Percentiles rank a stretch among this genome's conserved stretches.
These are phyloP conservation scores for Pristis pectinata DNA, from an alignment of 2,797 vertebrate genomes.

Conservation along the genomic window DNA sequence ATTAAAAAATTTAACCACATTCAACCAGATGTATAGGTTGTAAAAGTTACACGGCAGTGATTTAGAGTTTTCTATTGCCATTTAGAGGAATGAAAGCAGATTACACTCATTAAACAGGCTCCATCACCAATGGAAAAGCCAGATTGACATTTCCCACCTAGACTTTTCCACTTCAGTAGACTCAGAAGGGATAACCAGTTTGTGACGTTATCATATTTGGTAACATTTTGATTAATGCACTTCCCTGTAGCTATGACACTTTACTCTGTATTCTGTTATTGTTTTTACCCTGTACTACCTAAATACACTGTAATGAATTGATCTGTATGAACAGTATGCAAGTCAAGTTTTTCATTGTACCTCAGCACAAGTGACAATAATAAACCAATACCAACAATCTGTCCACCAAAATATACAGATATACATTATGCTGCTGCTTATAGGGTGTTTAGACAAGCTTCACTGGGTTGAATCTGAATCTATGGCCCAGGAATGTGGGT, in stretches of 20 bases:
- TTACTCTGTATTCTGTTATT: too few species aligned
- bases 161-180: background rate
- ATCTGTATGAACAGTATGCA: too few species aligned
- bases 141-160: too few species aligned
- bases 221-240: too few species aligned
- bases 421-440: background rate
- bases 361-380: too few species aligned
- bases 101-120: background rate
- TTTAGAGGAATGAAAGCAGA: background rate
- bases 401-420: background rate
- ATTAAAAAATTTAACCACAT: background rate
- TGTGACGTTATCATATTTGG: too few species aligned
- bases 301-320: too few species aligned
- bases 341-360: too few species aligned
- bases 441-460: background rate
- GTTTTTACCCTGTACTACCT: too few species aligned
- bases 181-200: too few species aligned
- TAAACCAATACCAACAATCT: too few species aligned
- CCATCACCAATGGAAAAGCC: background rate
- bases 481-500: background rate
- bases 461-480: background rate
- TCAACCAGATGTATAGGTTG: background rate
- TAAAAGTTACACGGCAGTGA: background rate
- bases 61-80: background rate
- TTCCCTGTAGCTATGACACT: too few species aligned